A percentile compares a stretch with the other conserved stretches of the same genome.
phyloP scores from a whole-genome alignment of 2,888 invertebrate species.

The Drosophila anceps region DNA sequence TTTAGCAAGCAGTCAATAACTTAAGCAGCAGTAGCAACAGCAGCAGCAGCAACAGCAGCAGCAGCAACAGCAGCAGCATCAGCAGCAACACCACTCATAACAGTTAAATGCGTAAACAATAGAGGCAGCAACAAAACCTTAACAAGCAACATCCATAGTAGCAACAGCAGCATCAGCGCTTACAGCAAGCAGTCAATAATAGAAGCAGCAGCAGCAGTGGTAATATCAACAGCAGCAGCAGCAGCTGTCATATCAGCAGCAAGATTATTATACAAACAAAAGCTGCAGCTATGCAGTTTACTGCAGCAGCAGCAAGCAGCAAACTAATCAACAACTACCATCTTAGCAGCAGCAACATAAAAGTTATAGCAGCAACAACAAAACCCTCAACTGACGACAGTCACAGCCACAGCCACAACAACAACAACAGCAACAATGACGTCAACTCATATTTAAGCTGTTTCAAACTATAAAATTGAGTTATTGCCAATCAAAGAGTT shows the following conservation, averaged over 20 bases:
- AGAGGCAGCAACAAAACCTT: not conserved
- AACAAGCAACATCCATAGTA: not conserved
- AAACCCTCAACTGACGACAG: not conserved
- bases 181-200: too few species aligned
- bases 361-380: not conserved
- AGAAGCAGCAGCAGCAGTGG: too few species aligned
- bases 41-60: not conserved
- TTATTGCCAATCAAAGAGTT: conserved; percentile 15
- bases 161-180: not conserved
- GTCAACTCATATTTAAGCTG: not conserved
- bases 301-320: too few species aligned
- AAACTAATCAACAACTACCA: not conserved
- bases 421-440: not conserved
- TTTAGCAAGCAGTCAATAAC: not conserved
- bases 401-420: not conserved
- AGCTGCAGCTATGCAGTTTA: not conserved
- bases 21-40: not conserved
- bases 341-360: not conserved
- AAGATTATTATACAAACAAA: not conserved
- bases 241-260: not conserved
- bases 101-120: too few species aligned
- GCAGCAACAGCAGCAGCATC: not conserved
- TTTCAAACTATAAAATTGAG: conserved; percentile 26
- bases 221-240: too few species aligned
- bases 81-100: too few species aligned